Evolutionary conservation across 2,797 vertebrate genomes (phyloP).

Genomic region (Telmatherina bonti): DNA sequence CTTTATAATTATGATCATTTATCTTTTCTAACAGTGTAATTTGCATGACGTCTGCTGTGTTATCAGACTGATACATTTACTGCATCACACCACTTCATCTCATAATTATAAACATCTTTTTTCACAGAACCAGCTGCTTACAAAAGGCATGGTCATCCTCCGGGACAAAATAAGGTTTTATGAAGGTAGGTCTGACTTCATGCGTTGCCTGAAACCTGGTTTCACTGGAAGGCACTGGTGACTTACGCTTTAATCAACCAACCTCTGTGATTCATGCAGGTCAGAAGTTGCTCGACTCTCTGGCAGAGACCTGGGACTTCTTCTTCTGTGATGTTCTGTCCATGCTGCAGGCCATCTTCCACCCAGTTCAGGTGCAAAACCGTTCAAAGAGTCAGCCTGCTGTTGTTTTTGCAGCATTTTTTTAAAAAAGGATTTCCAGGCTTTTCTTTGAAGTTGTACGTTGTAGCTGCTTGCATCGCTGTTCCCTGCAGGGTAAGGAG

Average conservation of each 20-base stretch:
- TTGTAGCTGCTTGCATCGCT: neutral
- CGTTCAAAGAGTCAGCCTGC: neutral
- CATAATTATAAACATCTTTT: constrained; percentile 12
- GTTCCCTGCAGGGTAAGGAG: constrained; percentile 90
- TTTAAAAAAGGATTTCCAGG: neutral
- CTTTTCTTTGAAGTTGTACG: neutral
- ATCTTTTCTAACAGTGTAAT: neutral
- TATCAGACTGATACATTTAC: neutral
- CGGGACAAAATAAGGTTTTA: constrained; percentile 98
- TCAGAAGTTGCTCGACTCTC: constrained; percentile 96
- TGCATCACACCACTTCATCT: neutral
- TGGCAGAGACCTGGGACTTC: constrained; percentile 99
- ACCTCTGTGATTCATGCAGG: constrained; percentile 78
- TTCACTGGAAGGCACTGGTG: neutral
- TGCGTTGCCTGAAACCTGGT: neutral
- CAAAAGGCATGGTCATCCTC: constrained; percentile 99
- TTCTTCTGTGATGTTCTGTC: constrained; percentile 97
- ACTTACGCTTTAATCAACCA: neutral
- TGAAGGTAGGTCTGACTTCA: constrained; percentile 86
- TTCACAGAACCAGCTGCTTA: constrained; percentile 96
- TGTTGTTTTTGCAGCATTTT: neutral
- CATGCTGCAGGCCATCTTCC: constrained; percentile 97
- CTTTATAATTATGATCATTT: neutral
- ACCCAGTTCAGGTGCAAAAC: constrained; percentile 91
- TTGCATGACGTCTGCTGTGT: neutral